Base-by-base conservation (phyloP, 2,888 invertebrate genomes). In the Macaria notata region DNA sequence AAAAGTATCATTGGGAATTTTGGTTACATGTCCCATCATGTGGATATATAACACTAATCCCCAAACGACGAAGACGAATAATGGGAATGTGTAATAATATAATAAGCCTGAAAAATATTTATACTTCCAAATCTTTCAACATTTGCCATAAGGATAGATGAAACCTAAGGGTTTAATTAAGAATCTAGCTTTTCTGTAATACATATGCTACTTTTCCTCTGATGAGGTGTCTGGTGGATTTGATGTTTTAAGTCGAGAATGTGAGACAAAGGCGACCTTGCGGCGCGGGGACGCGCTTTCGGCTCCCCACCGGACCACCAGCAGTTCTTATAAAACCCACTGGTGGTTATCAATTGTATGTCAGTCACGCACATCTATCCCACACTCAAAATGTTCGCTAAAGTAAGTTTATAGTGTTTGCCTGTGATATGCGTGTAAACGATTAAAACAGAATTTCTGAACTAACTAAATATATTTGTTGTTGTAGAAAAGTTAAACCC, bases 251-350 rank as follows among this genome's bases (percentile, higher is more conserved):
- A 19, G 1, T 19, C 19, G 83, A 82, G 86, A 88, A 81, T 81
- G 83, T 79, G 69, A 87, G 79, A 89, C 88, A 89, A 88, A 87
- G 88, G 79, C 72, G 84, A 83, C 88, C 90, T 88, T 86, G 87
- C 69, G 63, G 56, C 56, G 73, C 75, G 78, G 81, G 80, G 86
- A 84, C 83, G 82, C 78, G 76, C 79, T 73, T 72, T 79, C 81
- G 73, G 70, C 83, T 84, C 88, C 87, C 87, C 89, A 87, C 90
- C 88, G 86, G 75, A 73, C 73, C 68, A 71, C 61, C 78, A 62
- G 68, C 75, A 78, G 79, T 83, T 87, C 86, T 88, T 91, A 91
- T 90, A 91, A 90, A 91, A 90, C 84, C 83, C 81, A 85, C 79
- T 67, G 78, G 71, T 73, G 72, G 66, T 79, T 78, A 84, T 83